Evolutionary conservation across 1,140 invertebrate genomes (phyloP), one percentile per base, ranked within the genome.

Genomic region (Tigriopus japonicus): DNA sequence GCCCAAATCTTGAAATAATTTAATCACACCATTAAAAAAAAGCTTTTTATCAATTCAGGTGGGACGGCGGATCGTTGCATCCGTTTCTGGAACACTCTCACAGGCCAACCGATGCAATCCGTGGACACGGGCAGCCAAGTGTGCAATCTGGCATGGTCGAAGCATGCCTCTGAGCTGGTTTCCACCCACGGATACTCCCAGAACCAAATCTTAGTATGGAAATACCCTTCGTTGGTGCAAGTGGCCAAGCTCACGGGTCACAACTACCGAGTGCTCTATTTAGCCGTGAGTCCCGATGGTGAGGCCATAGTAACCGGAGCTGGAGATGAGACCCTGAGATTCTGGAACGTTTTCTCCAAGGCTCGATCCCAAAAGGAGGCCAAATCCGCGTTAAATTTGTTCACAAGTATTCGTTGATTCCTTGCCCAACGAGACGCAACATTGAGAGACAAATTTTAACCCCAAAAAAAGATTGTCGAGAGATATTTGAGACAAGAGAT

Each of bases 261-360:
- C 72, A 92, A 92, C 21, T 96, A 92, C 71, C 77, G 96, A 64
- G 96, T 99, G 6, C 76, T 99, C 0, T 98, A 98, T 72, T 72
- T 99, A 65, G 95, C 95, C 0, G 84, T 98, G 77, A 98, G 93
- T 40, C 96, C 96, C 0, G 94, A 98, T 73, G 96, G 95, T 17
- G 59, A 98, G 72, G 91, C 94, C 0, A 99, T 99, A 63, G 96
- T 99, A 0, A 99, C 96, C 0, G 96, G 95, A 10, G 95, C 95
- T 15, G 96, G 95, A 0, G 96, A 99, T 72, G 96, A 99, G 73
- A 99, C 96, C 0, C 75, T 99, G 7, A 76, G 96, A 14, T 98
- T 98, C 73, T 98, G 95, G 95, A 98, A 98, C 77, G 91, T 98
- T 0, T 98, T 98, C 71, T 93, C 87, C 64, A 98, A 98, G 77